A percentile compares a stretch with the other conserved stretches of the same genome.
These are phyloP conservation scores for Jacana jacana DNA, from an alignment of 2,113 vertebrate species.

Conservation along the genomic window DNA sequence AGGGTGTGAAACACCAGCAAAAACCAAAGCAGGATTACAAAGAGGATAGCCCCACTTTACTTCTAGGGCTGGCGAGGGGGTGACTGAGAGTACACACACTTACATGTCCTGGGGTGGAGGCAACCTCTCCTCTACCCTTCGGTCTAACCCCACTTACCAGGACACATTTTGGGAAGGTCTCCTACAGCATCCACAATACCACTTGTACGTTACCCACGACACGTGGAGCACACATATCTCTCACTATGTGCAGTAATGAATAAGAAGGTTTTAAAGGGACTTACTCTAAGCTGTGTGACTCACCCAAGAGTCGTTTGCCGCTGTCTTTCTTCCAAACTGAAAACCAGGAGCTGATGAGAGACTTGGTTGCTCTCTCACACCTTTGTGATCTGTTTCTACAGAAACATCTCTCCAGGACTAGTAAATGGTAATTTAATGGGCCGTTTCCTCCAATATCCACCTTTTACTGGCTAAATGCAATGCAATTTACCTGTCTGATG, in stretches of 20 bases:
- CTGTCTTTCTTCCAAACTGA: background rate
- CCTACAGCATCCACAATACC: background rate
- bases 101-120: background rate
- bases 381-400: background rate
- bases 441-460: background rate
- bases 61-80: background rate
- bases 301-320: accelerated
- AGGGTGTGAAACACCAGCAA: background rate
- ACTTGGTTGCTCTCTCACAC: background rate
- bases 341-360: background rate
- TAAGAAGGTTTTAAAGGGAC: background rate
- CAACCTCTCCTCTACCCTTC: background rate
- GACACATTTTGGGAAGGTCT: background rate
- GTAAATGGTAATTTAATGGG: conserved; percentile 2
- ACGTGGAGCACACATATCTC: background rate
- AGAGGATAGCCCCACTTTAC: background rate
- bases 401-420: background rate
- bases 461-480: background rate
- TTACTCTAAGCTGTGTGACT: background rate
- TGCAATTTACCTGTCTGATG: background rate
- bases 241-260: background rate
- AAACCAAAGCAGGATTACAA: background rate
- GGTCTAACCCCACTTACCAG: background rate
- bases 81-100: background rate
- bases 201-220: accelerated